phyloP scores from a whole-genome alignment of 2,888 invertebrate genomes.

The Tiliacea citrago region DNA sequence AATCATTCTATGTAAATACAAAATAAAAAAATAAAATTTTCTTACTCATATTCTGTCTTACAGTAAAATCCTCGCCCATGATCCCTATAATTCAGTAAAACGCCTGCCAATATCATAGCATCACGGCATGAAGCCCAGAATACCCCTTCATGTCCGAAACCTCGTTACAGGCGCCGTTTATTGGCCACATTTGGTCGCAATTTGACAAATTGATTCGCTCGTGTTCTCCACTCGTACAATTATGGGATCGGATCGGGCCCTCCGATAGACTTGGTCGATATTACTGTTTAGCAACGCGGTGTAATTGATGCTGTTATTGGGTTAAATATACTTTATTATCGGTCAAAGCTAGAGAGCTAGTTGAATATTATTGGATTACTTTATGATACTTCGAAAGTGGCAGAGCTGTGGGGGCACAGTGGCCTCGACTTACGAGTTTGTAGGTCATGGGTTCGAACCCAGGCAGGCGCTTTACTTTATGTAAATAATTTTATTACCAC shows the following conservation, averaged over 20 bases:
- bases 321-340: background rate
- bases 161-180: slow-evolving; percentile 70
- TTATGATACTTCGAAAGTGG: no score
- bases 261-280: slow-evolving; percentile 54
- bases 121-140: slow-evolving; percentile 47
- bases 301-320: slow-evolving; percentile 50
- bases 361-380: background rate
- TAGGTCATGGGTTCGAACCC: no score
- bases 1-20: background rate
- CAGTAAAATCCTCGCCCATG: background rate
- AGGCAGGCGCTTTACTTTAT: no score
- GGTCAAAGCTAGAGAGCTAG: no score
- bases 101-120: slow-evolving; percentile 17
- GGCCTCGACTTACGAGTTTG: no score
- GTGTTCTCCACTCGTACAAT: slow-evolving; percentile 73
- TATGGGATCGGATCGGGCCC: slow-evolving; percentile 69
- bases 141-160: slow-evolving; percentile 63
- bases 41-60: background rate
- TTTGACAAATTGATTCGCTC: slow-evolving; percentile 81
- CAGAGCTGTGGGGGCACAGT: no score
- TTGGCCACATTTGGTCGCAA: slow-evolving; percentile 71
- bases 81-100: slow-evolving; percentile 24
- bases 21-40: background rate
- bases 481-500: no score
- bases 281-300: slow-evolving; percentile 46